Evolutionary conservation across 2,888 invertebrate genomes (phyloP), one percentile per base, ranked within the genome.

Genomic region (Lathronympha strigana): DNA sequence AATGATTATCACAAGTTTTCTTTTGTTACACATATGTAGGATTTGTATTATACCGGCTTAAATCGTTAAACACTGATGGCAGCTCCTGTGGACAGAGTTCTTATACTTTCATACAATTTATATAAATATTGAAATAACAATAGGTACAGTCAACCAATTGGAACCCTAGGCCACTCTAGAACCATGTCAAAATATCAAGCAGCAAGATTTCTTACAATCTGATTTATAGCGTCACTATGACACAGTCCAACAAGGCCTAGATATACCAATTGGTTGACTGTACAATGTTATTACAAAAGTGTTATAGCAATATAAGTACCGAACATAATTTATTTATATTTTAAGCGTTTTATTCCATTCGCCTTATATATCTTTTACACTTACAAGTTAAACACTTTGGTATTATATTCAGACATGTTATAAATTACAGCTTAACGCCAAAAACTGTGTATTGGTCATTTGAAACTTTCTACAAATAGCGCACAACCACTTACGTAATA

Each of bases 401-500:
- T 61, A 60, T 66, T 50, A 9, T 25, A 63, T 55, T 63, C 25
- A 49, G 19, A 47, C 49, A 47, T 23, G 17, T 31, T 47, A 55
- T n/a, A 57, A 47, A 23, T 40, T 38, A 55, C 15, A 58, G 17
- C 33, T 13, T 53, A 23, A 33, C 23, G 54, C 38, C 51, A 21
- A 36, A 55, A n/a, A 38, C 47, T 49, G 9, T 23, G n/a, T 54
- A 15, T 54, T 66, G 47, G 66, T 54, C 60, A 53, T 53, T 60
- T 63, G 21, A 13, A 17, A 43, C 11, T 19, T 51, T 54, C 36
- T 38, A 49, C 36, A 33, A 36, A 53, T 60, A 64, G 15, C 47
- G 23, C 66, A 66, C 66, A 66, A 66, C 66, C 66, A 21, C 49
- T 58, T 61, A 36, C 61, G 47, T 54, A 71, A 55, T 61, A 68